Evolutionary conservation across 2,113 vertebrate species (phyloP), one percentile per base, ranked within the genome.

Genomic region (Lathamus discolor): DNA sequence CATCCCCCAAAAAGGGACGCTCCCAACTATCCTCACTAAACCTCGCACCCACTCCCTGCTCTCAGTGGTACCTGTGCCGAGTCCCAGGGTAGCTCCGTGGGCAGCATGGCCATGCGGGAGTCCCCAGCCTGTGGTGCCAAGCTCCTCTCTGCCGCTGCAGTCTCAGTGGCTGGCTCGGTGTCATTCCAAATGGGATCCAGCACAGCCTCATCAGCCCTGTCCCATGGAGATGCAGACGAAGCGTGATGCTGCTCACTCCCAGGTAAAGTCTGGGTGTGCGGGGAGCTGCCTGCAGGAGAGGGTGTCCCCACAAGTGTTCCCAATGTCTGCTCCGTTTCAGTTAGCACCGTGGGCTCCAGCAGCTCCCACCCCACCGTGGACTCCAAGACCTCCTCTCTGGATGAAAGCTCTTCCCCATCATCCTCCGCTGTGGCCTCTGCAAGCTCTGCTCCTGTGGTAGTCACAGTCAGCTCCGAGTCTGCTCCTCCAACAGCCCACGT

Each of bases 51-150:
- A 16, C 33, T 29, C 72, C 59, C 43, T 37, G n/a, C 25, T 90
- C 44, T 66, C 95, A 55, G 51, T 3, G 28, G 9, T 95, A 98
- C 98, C 98, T 98, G 98, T 52, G 97, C 92, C 0, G 98, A 97
- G 57, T 97, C 97, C 98, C 97, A 98, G 39, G 98, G 97, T 57
- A 91, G 69, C 88, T 97, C 96, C 4, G 98, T 98, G 1, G 96
- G 96, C 44, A 95, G 91, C 78, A 67, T 3, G 5, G 90, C 74
- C 31, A 85, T 8, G 31, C 37, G 95, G 27, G 81, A 73, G 8
- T 96, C 97, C 80, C 88, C 96, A 61, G 95, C 67, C 87, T 57
- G 93, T 2, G 94, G 93, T 35, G 94, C 93, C 7, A 82, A 88
- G 79, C 86, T 93, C 64, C 86, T 95, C 74, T 51, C 96, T 59